phyloP scores from a whole-genome alignment of 2,113 vertebrate genomes.

The Heterochromis multidens region DNA sequence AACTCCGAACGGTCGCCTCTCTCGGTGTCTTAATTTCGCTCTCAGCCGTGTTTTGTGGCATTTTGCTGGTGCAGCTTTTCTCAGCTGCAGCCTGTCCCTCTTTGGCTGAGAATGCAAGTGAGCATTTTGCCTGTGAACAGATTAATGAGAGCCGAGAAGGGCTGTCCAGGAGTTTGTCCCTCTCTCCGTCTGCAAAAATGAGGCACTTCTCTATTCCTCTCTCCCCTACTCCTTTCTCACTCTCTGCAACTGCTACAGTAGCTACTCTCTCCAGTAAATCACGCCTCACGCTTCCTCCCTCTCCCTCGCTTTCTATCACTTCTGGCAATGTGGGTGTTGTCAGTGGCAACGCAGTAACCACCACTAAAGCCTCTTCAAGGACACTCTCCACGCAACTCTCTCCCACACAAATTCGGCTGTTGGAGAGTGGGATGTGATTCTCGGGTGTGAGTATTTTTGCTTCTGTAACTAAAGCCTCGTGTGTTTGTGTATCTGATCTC shows the following conservation, averaged over 20 bases:
- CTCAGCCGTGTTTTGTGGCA: constrained; percentile 67
- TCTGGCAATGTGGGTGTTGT: constrained; percentile 77
- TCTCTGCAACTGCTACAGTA: constrained; percentile 38
- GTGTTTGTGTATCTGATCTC: constrained; percentile 39
- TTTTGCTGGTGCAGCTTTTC: constrained; percentile 61
- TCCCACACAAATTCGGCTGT: constrained; percentile 61
- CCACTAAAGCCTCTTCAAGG: constrained; percentile 67
- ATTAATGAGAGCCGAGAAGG: constrained; percentile 48
- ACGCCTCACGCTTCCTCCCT: constrained; percentile 62
- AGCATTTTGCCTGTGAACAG: constrained; percentile 47
- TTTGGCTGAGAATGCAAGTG: constrained; percentile 52
- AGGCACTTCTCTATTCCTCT: constrained; percentile 24
- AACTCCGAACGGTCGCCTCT: constrained; percentile 22
- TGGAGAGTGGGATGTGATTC: constrained; percentile 37
- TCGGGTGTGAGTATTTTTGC: constrained; percentile 32
- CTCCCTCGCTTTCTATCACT: constrained; percentile 72
- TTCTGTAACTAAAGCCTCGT: constrained; percentile 37
- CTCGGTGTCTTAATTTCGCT: constrained; percentile 47
- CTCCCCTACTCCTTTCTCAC: constrained; percentile 30
- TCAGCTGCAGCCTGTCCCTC: constrained; percentile 41
- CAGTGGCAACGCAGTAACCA: constrained; percentile 70
- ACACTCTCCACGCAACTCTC: constrained; percentile 55
- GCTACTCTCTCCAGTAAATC: constrained; percentile 52
- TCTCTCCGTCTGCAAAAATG: constrained; percentile 34
- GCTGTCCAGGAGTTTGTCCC: constrained; percentile 24